These are phyloP conservation scores for Isurus oxyrinchus DNA, from an alignment of 2,113 vertebrate genomes.

Conservation along the genomic window DNA sequence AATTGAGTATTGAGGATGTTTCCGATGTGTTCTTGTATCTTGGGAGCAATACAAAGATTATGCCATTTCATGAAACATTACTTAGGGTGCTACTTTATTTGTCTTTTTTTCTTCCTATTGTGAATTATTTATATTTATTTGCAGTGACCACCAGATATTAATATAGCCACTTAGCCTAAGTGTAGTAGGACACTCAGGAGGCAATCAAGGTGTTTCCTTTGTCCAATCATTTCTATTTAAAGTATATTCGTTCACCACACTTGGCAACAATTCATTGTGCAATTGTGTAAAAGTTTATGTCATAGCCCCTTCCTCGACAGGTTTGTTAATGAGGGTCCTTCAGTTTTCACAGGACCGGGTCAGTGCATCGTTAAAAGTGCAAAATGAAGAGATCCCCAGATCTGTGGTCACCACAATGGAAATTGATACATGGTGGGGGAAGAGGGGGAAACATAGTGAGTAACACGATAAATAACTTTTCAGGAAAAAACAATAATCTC, in stretches of 20 bases:
- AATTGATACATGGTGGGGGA: neutral
- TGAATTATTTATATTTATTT: neutral
- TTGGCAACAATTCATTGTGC: neutral
- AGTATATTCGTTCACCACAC: neutral
- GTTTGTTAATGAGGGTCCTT: neutral
- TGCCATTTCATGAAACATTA: neutral
- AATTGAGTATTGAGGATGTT: conserved; percentile 8
- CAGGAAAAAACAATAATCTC: neutral
- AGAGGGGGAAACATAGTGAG: neutral
- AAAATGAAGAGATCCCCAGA: neutral
- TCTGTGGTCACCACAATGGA: neutral
- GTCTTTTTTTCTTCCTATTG: neutral
- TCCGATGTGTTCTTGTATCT: neutral
- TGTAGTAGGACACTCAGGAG: neutral
- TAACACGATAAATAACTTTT: neutral
- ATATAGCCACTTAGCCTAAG: neutral
- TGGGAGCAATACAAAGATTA: neutral
- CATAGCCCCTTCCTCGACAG: neutral
- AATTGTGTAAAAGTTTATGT: neutral
- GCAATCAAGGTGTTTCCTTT: conserved; percentile 19
- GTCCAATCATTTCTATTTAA: neutral
- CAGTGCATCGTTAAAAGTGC: neutral
- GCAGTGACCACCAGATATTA: neutral
- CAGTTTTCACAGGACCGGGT: neutral
- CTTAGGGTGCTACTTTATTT: neutral